Percentiles rank a stretch among this genome's conserved stretches.
These are phyloP conservation scores for Pogonomyrmex barbatus DNA, from an alignment of 1,140 invertebrate genomes.

Conservation along the genomic window DNA sequence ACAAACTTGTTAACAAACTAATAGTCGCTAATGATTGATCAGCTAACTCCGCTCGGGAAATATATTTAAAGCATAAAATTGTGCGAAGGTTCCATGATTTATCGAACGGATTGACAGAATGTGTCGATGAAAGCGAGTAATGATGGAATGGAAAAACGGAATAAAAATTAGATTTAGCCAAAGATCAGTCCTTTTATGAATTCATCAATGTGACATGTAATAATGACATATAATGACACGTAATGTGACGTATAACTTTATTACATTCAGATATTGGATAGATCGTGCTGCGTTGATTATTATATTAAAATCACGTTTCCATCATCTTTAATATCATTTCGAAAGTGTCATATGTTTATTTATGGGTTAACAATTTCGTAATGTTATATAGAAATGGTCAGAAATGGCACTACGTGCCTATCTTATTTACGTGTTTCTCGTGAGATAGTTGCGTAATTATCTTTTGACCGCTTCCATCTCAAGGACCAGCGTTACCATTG, in stretches of 20 bases:
- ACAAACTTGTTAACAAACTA: background rate
- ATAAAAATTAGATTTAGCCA: background rate
- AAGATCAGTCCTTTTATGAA: background rate
- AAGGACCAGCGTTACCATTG: constrained; percentile 20
- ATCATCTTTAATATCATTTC: background rate
- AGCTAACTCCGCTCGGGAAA: background rate
- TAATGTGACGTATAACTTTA: background rate
- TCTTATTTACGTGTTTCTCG: background rate
- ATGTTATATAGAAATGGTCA: background rate
- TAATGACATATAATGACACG: background rate
- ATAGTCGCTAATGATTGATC: constrained; percentile 19
- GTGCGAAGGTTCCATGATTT: background rate
- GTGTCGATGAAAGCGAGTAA: background rate
- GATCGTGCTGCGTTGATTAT: background rate
- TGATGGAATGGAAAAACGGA: background rate
- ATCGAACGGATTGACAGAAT: background rate
- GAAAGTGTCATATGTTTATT: background rate
- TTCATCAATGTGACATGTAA: background rate
- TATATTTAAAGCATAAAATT: constrained; percentile 9
- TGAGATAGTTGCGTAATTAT: constrained; percentile 3
- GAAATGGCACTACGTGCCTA: background rate
- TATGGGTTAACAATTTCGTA: background rate
- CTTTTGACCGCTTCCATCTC: constrained; percentile 31
- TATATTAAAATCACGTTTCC: background rate
- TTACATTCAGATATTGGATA: background rate